Conservation (phyloP, 2,113 vertebrate species). For the Cacatua alba region DNA sequence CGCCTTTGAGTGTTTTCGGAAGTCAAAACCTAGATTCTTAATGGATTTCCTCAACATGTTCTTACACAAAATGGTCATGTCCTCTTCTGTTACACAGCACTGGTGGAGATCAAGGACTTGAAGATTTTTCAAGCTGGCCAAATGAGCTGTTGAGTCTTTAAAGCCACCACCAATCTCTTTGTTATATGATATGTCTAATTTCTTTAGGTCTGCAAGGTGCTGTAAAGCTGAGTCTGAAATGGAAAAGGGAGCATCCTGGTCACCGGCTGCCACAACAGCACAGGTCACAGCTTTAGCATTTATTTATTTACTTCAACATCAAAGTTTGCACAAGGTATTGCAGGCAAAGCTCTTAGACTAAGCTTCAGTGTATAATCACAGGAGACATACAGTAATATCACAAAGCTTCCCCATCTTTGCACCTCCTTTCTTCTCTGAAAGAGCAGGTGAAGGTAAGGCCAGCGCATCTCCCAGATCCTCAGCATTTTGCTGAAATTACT, state of each 20-base stretch:
- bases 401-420: background rate
- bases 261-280: background rate
- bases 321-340: slow-evolving; percentile 12
- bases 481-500: background rate
- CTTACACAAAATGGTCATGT: slow-evolving; percentile 80
- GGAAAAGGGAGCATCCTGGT: background rate
- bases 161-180: slow-evolving; percentile 80
- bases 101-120: slow-evolving; percentile 83
- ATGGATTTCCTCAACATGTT: background rate
- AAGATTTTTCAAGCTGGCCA: slow-evolving; percentile 77
- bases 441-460: slow-evolving; percentile 50
- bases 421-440: background rate
- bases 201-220: slow-evolving; percentile 73
- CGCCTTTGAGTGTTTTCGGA: background rate
- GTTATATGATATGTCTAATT: slow-evolving; percentile 86
- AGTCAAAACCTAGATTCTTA: background rate
- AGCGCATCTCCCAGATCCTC: background rate
- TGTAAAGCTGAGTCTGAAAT: slow-evolving; percentile 77
- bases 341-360: slow-evolving; percentile 37
- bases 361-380: slow-evolving; percentile 1
- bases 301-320: background rate
- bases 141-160: slow-evolving; percentile 54
- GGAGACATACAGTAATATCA: background rate
- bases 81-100: slow-evolving; percentile 78
- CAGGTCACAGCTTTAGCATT: background rate